phyloP scores from a whole-genome alignment of 2,113 vertebrate genomes.

The Monopterus albus region DNA sequence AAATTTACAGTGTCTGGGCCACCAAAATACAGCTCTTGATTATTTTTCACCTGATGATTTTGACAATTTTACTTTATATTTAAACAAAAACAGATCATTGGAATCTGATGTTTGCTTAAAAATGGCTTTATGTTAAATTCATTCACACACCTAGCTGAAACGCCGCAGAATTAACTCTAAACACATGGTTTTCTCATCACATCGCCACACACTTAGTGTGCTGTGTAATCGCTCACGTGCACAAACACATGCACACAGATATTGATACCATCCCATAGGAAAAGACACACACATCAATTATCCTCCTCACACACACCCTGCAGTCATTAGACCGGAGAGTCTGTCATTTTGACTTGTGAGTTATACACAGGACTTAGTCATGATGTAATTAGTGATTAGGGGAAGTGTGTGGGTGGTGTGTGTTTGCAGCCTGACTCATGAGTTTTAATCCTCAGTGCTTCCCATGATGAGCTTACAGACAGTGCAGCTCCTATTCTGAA shows the following conservation, averaged over 20 bases:
- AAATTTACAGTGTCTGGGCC: too few relatives aligned
- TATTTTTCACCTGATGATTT: too few relatives aligned
- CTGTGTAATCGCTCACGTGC: conserved; percentile 46
- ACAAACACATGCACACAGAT: background rate
- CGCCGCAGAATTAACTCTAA: too few relatives aligned
- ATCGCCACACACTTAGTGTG: conserved; percentile 45
- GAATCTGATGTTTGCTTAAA: too few relatives aligned
- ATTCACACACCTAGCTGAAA: conserved; percentile 14
- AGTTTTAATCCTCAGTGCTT: conserved; percentile 51
- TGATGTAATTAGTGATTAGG: conserved; percentile 77
- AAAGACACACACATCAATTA: conserved; percentile 68
- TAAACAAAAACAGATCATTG: too few relatives aligned
- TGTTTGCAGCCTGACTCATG: conserved; percentile 59
- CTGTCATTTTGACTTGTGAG: conserved; percentile 71
- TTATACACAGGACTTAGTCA: conserved; percentile 65
- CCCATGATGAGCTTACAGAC: conserved; percentile 48
- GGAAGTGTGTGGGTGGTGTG: conserved; percentile 71
- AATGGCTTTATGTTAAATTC: too few relatives aligned
- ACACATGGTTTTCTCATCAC: conserved; percentile 57
- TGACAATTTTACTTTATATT: too few relatives aligned
- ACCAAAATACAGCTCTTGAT: too few relatives aligned
- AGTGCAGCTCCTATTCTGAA: background rate
- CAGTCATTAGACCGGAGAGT: conserved; percentile 60
- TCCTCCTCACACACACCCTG: conserved; percentile 69
- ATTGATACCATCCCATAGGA: conserved; percentile 65